Conservation (phyloP, 2,113 vertebrate species). For the Bubalus kerabau region DNA sequence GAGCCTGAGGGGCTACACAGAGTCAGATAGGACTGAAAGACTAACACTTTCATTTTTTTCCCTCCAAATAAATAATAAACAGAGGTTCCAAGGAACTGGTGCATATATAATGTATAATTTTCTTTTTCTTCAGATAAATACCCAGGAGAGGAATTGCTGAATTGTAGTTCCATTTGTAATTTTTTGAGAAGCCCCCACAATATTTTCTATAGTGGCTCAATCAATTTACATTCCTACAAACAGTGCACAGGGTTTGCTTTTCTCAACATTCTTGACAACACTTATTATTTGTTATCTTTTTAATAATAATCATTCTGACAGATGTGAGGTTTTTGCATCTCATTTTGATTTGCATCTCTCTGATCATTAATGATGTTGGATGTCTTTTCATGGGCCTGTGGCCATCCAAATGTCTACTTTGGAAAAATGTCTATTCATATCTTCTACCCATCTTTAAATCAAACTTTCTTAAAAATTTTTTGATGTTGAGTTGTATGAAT, state of each 20-base stretch:
- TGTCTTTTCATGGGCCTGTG: neutral
- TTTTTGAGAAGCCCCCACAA: neutral
- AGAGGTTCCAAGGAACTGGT: neutral
- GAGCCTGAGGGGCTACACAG: neutral
- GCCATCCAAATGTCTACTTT: neutral
- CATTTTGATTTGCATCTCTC: neutral
- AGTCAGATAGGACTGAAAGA: neutral
- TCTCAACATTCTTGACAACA: neutral
- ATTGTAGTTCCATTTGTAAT: neutral
- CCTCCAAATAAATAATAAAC: neutral
- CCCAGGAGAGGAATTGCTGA: neutral
- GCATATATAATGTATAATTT: neutral
- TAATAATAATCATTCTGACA: neutral
- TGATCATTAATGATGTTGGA: neutral
- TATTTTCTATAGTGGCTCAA: neutral
- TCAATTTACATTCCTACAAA: neutral
- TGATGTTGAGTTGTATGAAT: neutral
- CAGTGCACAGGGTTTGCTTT: neutral
- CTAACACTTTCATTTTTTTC: neutral
- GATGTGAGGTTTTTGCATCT: neutral
- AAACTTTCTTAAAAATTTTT: neutral
- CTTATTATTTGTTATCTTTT: neutral
- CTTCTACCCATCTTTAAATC: neutral
- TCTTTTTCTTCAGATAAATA: neutral
- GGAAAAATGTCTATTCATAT: neutral